A percentile compares a stretch with the other conserved stretches of the same genome.
These are phyloP conservation scores for Gymnoscopelus braueri DNA, from an alignment of 2,797 vertebrate genomes.

Conservation along the genomic window DNA sequence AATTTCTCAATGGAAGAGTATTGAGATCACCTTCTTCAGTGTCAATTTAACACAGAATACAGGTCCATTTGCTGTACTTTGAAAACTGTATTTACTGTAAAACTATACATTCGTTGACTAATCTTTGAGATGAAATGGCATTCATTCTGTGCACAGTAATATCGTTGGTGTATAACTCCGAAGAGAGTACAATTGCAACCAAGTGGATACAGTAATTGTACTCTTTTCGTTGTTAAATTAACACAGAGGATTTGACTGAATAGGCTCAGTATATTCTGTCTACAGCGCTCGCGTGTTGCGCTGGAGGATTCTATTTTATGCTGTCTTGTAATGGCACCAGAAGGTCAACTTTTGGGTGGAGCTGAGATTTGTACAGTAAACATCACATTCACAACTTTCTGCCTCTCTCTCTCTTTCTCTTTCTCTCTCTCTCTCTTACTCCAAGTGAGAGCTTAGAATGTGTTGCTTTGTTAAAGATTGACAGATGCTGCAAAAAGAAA, in stretches of 20 bases:
- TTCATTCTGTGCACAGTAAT: too few relatives aligned
- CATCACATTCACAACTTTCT: constrained; percentile 44
- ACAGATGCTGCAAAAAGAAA: too few relatives aligned
- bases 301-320: neutral
- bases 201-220: too few relatives aligned
- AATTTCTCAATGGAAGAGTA: too few relatives aligned
- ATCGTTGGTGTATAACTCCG: too few relatives aligned
- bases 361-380: constrained; percentile 62
- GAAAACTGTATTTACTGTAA: too few relatives aligned
- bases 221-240: neutral
- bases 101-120: too few relatives aligned
- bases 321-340: constrained; percentile 41
- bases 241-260: neutral
- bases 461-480: too few relatives aligned
- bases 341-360: constrained; percentile 65
- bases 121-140: too few relatives aligned
- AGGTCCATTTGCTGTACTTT: too few relatives aligned
- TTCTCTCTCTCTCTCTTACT: constrained; percentile 21
- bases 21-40: too few relatives aligned
- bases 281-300: constrained; percentile 2
- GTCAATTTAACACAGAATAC: neutral
- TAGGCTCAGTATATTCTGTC: constrained; percentile 3
- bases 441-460: constrained; percentile 9
- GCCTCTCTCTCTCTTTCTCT: constrained; percentile 10
- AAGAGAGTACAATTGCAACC: too few relatives aligned